Conservation (phyloP, 1,140 invertebrate species). For the Apis mellifera region Amel_HAv3.1 CM009942.2:871001-871500, state of each 20-base stretch:
- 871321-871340: constrained; percentile 38
- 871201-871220: constrained; percentile 44
- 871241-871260: not conserved
- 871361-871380: constrained; percentile 53
- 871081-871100: not conserved
- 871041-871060: too few relatives aligned
- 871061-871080: too few relatives aligned
- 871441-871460: too few relatives aligned
- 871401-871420: constrained; percentile 62
- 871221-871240: not conserved
- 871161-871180: constrained; percentile 52
- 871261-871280: not conserved
- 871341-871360: constrained; percentile 46
- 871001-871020: too few relatives aligned
- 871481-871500: not conserved
- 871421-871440: constrained; percentile 47
- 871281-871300: constrained; percentile 36
- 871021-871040: too few relatives aligned
- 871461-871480: not conserved
- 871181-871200: constrained; percentile 55
- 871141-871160: constrained; percentile 60
- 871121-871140: constrained; percentile 51
- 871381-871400: constrained; percentile 53
- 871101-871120: not conserved
- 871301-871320: constrained; percentile 48